These are phyloP conservation scores for Phodopus roborovskii DNA, from an alignment of 2,113 vertebrate genomes.

Conservation along the genomic window DNA sequence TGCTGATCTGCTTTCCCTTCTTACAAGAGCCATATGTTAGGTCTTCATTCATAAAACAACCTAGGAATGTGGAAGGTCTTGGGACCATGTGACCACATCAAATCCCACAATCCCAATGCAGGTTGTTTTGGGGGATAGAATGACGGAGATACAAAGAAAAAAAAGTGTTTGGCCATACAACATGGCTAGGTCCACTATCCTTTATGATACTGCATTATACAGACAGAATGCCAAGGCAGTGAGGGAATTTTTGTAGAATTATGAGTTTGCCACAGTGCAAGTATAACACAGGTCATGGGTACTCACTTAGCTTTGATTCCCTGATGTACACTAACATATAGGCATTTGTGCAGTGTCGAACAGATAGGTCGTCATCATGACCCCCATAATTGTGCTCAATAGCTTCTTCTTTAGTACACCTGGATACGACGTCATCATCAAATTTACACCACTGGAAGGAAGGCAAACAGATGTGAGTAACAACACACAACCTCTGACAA, in stretches of 20 bases:
- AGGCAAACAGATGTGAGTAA: not conserved
- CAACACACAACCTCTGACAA: fast-evolving
- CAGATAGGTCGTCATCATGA: slow-evolving; percentile 97
- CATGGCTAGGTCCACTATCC: fast-evolving
- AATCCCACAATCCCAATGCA: not conserved
- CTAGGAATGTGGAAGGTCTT: too few species aligned
- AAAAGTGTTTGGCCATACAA: not conserved
- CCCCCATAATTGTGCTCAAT: slow-evolving; percentile 99
- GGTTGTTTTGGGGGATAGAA: too few species aligned
- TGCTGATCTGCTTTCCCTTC: not conserved
- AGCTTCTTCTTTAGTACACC: slow-evolving; percentile 99
- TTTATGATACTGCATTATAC: not conserved
- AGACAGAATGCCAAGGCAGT: not conserved
- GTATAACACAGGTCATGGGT: fast-evolving
- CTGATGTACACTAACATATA: slow-evolving; percentile 99
- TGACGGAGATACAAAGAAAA: not conserved
- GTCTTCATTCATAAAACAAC: not conserved
- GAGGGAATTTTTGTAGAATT: too few species aligned
- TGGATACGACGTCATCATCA: slow-evolving; percentile 97
- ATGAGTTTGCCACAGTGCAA: fast-evolving
- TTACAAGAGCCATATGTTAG: not conserved
- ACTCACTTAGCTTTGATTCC: slow-evolving; percentile 97
- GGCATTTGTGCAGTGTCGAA: slow-evolving; percentile 98
- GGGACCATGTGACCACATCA: not conserved
- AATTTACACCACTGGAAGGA: slow-evolving; percentile 97